Base-by-base conservation (phyloP, 2,888 invertebrate genomes). In the Acleris holmiana region DNA sequence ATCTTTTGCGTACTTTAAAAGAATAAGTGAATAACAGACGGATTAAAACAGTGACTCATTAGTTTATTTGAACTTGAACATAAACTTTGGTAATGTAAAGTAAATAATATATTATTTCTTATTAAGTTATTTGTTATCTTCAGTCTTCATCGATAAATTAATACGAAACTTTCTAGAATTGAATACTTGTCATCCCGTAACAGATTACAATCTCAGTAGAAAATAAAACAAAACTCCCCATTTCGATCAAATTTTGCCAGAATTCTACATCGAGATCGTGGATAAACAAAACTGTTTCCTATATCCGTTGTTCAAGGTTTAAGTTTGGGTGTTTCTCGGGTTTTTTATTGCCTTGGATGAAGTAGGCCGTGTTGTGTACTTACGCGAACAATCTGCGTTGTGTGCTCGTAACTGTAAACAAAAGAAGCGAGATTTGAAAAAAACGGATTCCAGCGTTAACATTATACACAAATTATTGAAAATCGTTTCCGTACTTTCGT, bases 371-470 rank as follows among this genome's bases (percentile, higher is more conserved):
- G n/a, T 47, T 67, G 54, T 65, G 64, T 76, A 82, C 80, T 82
- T 74, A 82, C 82, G 54, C 53, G 63, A 57, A 68, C 67, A 75
- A 77, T 74, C 74, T 71, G 73, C 72, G 54, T 57, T 66, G 67
- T 69, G 68, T 69, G 67, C 68, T 69, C 71, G 68, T 67, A 68
- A 66, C 80, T 82, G 82, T 48, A 73, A 75, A 77, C 76, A 80
- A 82, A 75, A 58, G 61, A 64, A 70, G 35, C 61, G 57, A 10
- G 61, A 63, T 41, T 29, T 54, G 29, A 48, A 59, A 40, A 44
- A 40, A 53, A 13, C 19, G 35, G 10, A 46, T n/a, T 23, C 19
- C 23, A 13, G 47, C 40, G 23, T 48, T n/a, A 29, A 15, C 4
- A 40, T 53, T 4, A 54, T 41, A 44, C 47, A 18, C 10, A 40